These are phyloP conservation scores for Leucopsar rothschildi DNA, from an alignment of 2,113 vertebrate species.

Conservation along the genomic window DNA sequence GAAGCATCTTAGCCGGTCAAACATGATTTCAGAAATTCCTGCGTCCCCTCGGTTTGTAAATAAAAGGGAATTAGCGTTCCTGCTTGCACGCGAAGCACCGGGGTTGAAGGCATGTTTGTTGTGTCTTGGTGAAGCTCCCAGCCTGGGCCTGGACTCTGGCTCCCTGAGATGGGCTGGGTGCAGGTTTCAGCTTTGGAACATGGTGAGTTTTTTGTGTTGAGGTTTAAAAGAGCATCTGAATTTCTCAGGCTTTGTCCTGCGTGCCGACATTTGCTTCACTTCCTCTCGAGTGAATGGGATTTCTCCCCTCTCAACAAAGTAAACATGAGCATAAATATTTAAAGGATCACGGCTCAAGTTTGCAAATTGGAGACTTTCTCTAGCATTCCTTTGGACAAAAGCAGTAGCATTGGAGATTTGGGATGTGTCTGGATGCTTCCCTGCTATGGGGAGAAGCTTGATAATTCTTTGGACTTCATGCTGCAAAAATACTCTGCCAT, in stretches of 20 bases:
- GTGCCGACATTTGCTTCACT: neutral
- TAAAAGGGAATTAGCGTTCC: neutral
- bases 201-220: neutral
- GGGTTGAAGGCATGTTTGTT: accelerated
- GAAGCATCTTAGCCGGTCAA: neutral
- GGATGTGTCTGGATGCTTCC: neutral
- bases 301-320: neutral
- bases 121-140: neutral
- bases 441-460: neutral
- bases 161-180: neutral
- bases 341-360: neutral
- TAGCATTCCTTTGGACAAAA: slow-evolving; percentile 7
- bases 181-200: neutral
- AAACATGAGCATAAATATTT: slow-evolving; percentile 35
- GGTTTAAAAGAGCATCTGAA: neutral
- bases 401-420: accelerated
- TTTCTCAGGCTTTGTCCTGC: neutral
- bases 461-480: neutral
- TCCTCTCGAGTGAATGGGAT: neutral
- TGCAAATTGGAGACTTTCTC: slow-evolving; percentile 10
- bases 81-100: neutral
- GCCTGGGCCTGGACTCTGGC: neutral
- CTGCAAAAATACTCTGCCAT: accelerated
- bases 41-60: neutral
- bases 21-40: slow-evolving; percentile 12